Evolutionary conservation across 2,888 invertebrate genomes (phyloP), one percentile per base, ranked within the genome.

Genomic region (Athalia circularis): DNA sequence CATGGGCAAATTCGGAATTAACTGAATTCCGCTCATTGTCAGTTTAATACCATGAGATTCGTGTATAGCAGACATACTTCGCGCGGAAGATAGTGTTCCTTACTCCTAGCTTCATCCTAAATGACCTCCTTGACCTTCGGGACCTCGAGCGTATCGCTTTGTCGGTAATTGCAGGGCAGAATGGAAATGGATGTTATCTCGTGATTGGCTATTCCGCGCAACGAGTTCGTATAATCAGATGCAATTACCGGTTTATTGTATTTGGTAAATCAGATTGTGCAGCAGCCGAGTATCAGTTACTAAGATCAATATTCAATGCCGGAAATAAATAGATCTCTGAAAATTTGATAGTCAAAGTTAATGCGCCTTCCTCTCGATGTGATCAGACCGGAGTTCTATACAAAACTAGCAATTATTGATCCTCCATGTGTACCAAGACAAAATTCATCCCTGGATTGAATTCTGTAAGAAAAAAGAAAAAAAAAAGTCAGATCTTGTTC

Each of bases 141-240:
- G 52, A 43, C 15, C 59, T n/a, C 59, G 8, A 45, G 45, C 6
- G 70, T 72, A 72, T 72, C 59, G 70, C 47, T 72, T 45, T 57
- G 59, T 72, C 72, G n/a, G 59, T 72, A 72, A 72, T 72, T 72
- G 47, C 72, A 47, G 47, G 47, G 57, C 59, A 59, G 72, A 54
- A 72, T 59, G 72, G 72, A 59, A 72, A 72, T 59, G 59, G 57
- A 45, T 59, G 72, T 59, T 72, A 72, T 72, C 57, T 72, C 47
- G 59, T 59, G 72, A 72, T 72, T 72, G 59, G 72, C 72, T 59
- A 72, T 72, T 59, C 59, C 72, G 47, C 15, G 7, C 72, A 13
- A 72, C 9, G 70, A 59, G 59, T 59, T 47, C 52, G 59, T 72
- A 72, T 59, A 72, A 72, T 72, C 72, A 45, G 57, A 72, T 72